Conservation (phyloP, 2,797 vertebrate species). For the Sandelia bainsii region DNA sequence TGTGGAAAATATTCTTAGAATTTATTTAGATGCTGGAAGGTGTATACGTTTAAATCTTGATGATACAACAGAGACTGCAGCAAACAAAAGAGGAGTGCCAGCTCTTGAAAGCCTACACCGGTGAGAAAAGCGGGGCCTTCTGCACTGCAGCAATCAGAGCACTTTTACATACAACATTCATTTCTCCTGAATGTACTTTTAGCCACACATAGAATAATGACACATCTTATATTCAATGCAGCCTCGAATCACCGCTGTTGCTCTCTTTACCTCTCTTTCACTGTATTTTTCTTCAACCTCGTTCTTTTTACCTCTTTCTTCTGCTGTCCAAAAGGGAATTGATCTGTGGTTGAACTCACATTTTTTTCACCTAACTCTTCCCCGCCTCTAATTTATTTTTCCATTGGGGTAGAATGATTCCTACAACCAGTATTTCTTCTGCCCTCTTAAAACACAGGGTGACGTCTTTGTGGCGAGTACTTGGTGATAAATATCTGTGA, state of each 20-base stretch:
- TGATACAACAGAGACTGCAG: constrained; percentile 13
- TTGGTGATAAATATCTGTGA: too few relatives aligned
- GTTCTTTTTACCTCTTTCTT: background rate
- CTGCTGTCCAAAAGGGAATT: constrained; percentile 3
- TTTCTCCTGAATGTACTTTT: constrained; percentile 64
- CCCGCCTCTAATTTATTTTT: constrained; percentile 59
- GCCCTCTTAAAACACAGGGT: constrained; percentile 51
- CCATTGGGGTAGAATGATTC: constrained; percentile 40
- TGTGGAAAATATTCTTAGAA: too few relatives aligned
- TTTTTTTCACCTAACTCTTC: constrained; percentile 43
- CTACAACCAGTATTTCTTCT: constrained; percentile 44
- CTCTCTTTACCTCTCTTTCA: constrained; percentile 6
- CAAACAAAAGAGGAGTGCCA: constrained; percentile 57
- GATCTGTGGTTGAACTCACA: constrained; percentile 27
- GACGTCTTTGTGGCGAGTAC: constrained; percentile 66
- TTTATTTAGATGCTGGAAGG: background rate
- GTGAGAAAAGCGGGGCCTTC: constrained; percentile 67
- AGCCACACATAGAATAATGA: constrained; percentile 43
- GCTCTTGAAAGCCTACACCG: constrained; percentile 72
- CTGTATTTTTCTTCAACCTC: background rate
- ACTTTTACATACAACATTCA: constrained; percentile 29
- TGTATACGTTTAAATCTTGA: background rate
- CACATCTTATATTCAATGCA: constrained; percentile 12
- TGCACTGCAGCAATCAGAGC: constrained; percentile 14
- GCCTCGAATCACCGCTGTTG: constrained; percentile 6